Conservation (phyloP, 2,113 vertebrate species). For the Sylvietta virens region DNA sequence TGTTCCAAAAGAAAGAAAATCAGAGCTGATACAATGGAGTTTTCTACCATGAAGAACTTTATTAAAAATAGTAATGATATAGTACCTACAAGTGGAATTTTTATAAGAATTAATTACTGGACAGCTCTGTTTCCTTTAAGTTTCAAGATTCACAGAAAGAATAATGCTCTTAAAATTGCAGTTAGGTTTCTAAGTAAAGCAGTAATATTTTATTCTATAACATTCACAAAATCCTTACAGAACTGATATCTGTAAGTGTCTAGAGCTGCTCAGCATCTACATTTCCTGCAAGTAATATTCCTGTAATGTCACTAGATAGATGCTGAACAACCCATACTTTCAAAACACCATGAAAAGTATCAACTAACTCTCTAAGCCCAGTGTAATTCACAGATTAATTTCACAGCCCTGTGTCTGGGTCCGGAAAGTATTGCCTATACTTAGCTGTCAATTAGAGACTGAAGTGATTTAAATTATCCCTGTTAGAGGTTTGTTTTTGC, state of each 20-base stretch:
- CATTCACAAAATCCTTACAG: neutral
- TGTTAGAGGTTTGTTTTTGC: neutral
- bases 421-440: neutral
- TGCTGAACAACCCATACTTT: neutral
- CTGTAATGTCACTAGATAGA: neutral
- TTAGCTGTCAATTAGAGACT: neutral
- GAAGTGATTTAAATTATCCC: neutral
- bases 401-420: neutral
- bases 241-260: neutral
- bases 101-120: neutral
- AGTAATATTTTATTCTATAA: neutral
- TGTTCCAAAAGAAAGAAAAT: neutral
- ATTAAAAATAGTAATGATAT: neutral
- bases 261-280: neutral
- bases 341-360: neutral
- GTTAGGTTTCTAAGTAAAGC: neutral
- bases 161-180: neutral
- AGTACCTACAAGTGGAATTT: neutral
- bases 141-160: neutral
- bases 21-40: neutral
- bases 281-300: neutral
- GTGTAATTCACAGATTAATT: conserved; percentile 8
- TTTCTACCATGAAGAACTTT: neutral
- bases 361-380: neutral
- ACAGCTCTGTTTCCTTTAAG: neutral